phyloP scores from a whole-genome alignment of 2,113 vertebrate species.

The Chaenogobius annularis region DNA sequence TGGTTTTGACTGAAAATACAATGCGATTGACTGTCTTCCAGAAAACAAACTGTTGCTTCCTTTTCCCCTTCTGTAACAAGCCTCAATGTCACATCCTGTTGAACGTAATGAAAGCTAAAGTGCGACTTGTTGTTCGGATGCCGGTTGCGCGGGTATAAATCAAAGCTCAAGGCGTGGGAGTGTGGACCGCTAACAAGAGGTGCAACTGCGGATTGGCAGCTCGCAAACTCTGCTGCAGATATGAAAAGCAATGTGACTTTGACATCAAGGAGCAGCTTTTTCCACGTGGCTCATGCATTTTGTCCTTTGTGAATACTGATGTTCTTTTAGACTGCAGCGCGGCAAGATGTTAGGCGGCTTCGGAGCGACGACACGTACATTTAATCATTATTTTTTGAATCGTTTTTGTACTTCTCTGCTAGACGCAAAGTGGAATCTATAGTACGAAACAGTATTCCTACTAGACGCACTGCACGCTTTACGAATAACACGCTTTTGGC shows the following conservation, averaged over 20 bases:
- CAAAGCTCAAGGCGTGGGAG: not conserved
- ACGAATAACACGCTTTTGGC: too few species aligned
- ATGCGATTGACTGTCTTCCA: not conserved
- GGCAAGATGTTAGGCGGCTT: not conserved
- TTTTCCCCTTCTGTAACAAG: too few species aligned
- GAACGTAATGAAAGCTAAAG: not conserved
- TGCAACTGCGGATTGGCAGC: not conserved
- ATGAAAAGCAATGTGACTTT: conserved; percentile 5
- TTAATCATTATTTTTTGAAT: too few species aligned
- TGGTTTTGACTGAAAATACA: not conserved
- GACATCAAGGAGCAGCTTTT: not conserved
- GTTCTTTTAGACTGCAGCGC: not conserved
- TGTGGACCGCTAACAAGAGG: not conserved
- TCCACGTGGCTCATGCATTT: not conserved
- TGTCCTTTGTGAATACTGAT: not conserved
- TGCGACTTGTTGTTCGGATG: not conserved
- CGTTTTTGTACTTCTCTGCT: too few species aligned
- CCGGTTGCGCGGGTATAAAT: not conserved
- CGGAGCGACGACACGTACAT: not conserved
- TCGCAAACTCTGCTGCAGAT: not conserved
- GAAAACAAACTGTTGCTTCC: not conserved
- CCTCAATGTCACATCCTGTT: not conserved
- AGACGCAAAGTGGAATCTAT: too few species aligned
- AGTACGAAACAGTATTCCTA: too few species aligned
- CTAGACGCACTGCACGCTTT: too few species aligned